Percentiles rank a stretch among this genome's conserved stretches.
Conservation (phyloP, 2,797 vertebrate species). For the Urosaurus nigricauda region DNA sequence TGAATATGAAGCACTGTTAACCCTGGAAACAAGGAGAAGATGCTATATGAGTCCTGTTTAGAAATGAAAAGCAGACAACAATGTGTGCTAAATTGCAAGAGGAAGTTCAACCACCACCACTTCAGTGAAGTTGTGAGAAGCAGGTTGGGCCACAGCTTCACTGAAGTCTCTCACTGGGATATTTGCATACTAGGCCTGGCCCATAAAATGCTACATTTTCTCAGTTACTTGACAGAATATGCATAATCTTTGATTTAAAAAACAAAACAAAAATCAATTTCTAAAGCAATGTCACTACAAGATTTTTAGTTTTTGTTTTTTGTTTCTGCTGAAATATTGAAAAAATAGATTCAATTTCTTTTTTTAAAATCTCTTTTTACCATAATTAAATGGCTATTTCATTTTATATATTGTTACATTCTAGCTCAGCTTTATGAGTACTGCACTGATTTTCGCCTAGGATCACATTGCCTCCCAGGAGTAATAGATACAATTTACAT, state of each 20-base stretch:
- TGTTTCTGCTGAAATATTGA: slow-evolving; percentile 10
- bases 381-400: slow-evolving; percentile 36
- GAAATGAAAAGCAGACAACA: not conserved
- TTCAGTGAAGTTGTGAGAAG: too few species aligned
- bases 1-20: not conserved
- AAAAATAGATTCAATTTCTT: slow-evolving; percentile 26
- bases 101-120: too few species aligned
- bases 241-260: not conserved
- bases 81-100: too few species aligned
- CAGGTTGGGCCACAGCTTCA: too few species aligned
- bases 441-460: slow-evolving; percentile 4
- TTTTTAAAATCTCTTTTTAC: slow-evolving; percentile 13
- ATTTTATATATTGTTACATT: slow-evolving; percentile 10
- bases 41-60: not conserved
- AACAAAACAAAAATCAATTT: not conserved
- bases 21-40: not conserved
- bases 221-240: not conserved
- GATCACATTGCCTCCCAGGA: slow-evolving; percentile 39
- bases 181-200: too few species aligned
- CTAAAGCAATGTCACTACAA: slow-evolving; percentile 10
- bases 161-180: too few species aligned
- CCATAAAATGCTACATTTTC: not conserved
- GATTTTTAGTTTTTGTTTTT: not conserved
- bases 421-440: not conserved
- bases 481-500: slow-evolving; percentile 55